These are phyloP conservation scores for Chesias legatella DNA, from an alignment of 2,888 invertebrate species.

Conservation along the genomic window DNA sequence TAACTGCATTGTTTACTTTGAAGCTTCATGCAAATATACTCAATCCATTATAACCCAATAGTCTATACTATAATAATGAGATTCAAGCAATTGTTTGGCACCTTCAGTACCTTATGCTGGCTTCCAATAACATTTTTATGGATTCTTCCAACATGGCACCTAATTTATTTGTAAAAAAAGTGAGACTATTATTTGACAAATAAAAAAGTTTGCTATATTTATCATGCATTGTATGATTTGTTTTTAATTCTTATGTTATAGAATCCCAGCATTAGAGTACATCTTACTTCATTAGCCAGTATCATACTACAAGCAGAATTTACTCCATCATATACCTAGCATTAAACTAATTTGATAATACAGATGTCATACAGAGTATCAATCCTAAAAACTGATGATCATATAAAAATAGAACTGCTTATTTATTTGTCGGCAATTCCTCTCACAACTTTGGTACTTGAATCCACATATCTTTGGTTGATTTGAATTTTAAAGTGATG, in stretches of 20 bases:
- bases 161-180: too few species aligned
- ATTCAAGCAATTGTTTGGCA: slow-evolving; percentile 70
- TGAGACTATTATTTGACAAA: too few species aligned
- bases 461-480: slow-evolving; percentile 49
- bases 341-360: slow-evolving; percentile 2
- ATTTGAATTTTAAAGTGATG: slow-evolving; percentile 24
- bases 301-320: slow-evolving; percentile 25
- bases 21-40: slow-evolving; percentile 78
- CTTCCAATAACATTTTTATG: too few species aligned
- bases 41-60: too few species aligned
- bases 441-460: slow-evolving; percentile 44
- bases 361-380: slow-evolving; percentile 9
- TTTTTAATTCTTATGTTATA: too few species aligned
- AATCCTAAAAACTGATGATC: slow-evolving; percentile 21
- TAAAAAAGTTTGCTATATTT: too few species aligned
- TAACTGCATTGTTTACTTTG: slow-evolving; percentile 71
- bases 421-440: slow-evolving; percentile 31
- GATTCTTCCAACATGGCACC: too few species aligned
- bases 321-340: slow-evolving; percentile 2
- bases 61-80: slow-evolving; percentile 57
- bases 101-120: slow-evolving; percentile 47
- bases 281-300: slow-evolving; percentile 28
- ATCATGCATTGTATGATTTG: too few species aligned
- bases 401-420: slow-evolving; percentile 44
- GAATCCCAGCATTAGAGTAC: slow-evolving; percentile 12